Conservation (phyloP, 2,888 invertebrate species). For the Lacanobia wlatinum region DNA sequence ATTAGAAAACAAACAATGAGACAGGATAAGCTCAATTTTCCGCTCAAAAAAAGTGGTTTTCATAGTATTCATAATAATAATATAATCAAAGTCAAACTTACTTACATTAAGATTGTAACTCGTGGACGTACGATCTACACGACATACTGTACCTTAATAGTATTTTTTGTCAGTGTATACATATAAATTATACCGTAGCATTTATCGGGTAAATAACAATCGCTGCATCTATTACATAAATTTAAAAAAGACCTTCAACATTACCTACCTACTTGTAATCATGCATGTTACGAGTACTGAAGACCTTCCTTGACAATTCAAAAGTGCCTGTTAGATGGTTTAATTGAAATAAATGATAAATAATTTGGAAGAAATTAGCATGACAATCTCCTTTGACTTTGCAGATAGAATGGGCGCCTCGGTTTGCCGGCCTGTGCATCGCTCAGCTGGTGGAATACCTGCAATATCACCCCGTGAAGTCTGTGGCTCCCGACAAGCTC, state of each 20-base stretch:
- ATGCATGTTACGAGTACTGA: too few species aligned
- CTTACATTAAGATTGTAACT: neutral
- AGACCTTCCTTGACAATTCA: too few species aligned
- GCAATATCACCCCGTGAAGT: conserved; percentile 93
- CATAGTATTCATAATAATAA: neutral
- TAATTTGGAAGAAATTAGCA: neutral
- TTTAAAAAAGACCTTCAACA: too few species aligned
- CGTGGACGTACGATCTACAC: neutral
- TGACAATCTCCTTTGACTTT: conserved; percentile 56
- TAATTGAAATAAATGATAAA: too few species aligned
- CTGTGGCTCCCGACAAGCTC: conserved; percentile 93
- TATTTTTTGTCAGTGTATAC: neutral
- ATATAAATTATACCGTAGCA: neutral
- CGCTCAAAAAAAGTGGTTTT: neutral
- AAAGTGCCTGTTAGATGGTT: too few species aligned
- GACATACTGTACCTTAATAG: neutral
- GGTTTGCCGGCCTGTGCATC: conserved; percentile 93
- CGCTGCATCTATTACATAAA: neutral
- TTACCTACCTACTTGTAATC: too few species aligned
- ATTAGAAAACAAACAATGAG: conserved; percentile 12
- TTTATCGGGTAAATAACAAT: neutral
- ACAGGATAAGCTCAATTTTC: neutral
- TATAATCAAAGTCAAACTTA: too few species aligned
- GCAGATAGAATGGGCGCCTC: conserved; percentile 91
- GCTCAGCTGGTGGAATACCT: conserved; percentile 95